Evolutionary conservation across 2,888 invertebrate species (phyloP).

Genomic region (Auanema freiburgensis): DNA sequence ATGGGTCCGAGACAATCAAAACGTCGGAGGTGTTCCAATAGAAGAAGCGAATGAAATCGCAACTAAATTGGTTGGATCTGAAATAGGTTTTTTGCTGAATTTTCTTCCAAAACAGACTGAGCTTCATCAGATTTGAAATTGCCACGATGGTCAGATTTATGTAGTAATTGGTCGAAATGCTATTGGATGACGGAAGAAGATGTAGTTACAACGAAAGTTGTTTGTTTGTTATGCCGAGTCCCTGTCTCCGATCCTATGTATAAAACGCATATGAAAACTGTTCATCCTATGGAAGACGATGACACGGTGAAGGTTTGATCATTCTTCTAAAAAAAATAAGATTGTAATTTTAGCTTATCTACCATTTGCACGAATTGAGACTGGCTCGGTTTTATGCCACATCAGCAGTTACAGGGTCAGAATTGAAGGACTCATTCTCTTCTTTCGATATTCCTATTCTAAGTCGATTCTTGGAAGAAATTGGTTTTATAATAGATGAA

Average conservation of each 20-base stretch:
- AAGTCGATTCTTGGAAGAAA: neutral
- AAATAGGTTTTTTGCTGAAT: neutral
- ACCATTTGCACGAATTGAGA: neutral
- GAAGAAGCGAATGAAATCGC: constrained; percentile 1
- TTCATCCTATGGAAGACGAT: neutral
- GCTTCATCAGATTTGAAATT: constrained; percentile 4
- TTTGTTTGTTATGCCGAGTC: neutral
- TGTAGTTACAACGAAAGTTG: neutral
- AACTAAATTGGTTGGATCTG: neutral
- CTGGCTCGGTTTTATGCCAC: neutral
- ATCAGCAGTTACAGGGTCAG: neutral
- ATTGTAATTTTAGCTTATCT: neutral
- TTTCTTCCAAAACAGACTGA: neutral
- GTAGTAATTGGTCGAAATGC: constrained; percentile 1
- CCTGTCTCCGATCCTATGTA: neutral
- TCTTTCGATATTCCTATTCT: neutral
- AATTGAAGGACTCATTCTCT: neutral
- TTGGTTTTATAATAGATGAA: constrained; percentile 1
- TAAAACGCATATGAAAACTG: neutral
- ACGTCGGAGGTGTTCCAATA: neutral
- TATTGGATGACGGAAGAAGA: constrained; percentile 2
- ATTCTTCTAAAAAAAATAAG: neutral
- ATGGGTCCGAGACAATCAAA: neutral
- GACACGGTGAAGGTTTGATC: neutral
- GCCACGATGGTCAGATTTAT: neutral